These are phyloP conservation scores for Aphodius sticticus DNA, from an alignment of 2,888 invertebrate genomes.

Conservation along the genomic window DNA sequence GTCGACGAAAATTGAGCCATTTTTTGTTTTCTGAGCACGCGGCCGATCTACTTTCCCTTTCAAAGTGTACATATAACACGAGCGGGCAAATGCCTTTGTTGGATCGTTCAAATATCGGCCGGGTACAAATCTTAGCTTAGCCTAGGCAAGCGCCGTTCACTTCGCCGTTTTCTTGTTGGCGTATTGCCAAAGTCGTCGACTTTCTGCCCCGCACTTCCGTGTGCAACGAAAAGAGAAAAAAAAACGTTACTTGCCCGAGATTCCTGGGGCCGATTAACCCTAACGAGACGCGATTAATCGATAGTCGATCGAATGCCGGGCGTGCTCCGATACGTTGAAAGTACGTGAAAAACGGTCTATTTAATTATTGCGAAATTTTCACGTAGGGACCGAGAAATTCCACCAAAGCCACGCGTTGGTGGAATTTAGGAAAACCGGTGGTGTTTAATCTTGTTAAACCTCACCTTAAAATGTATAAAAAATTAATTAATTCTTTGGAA, in stretches of 20 bases:
- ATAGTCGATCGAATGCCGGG: neutral
- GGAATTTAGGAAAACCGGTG: neutral
- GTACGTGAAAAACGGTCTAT: neutral
- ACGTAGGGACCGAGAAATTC: too few species aligned
- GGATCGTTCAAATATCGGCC: constrained; percentile 4
- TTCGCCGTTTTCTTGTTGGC: constrained; percentile 4
- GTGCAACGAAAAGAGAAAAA: neutral
- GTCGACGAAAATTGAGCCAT: neutral
- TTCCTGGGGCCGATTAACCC: neutral
- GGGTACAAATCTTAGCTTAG: neutral
- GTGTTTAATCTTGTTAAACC: neutral
- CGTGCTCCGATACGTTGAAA: too few species aligned
- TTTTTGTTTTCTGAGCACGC: neutral
- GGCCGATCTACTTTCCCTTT: neutral
- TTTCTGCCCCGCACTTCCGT: neutral
- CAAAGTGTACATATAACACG: constrained; percentile 4
- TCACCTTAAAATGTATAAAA: neutral
- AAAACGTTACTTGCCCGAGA: neutral
- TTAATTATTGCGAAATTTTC: neutral
- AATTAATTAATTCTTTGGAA: neutral
- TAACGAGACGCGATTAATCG: neutral
- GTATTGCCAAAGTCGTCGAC: neutral
- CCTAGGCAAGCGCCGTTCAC: neutral
- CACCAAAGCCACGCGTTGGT: neutral
- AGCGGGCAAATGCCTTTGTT: neutral